These are phyloP conservation scores for Coreoperca whiteheadi DNA, from an alignment of 2,113 vertebrate species.

Conservation along the genomic window DNA sequence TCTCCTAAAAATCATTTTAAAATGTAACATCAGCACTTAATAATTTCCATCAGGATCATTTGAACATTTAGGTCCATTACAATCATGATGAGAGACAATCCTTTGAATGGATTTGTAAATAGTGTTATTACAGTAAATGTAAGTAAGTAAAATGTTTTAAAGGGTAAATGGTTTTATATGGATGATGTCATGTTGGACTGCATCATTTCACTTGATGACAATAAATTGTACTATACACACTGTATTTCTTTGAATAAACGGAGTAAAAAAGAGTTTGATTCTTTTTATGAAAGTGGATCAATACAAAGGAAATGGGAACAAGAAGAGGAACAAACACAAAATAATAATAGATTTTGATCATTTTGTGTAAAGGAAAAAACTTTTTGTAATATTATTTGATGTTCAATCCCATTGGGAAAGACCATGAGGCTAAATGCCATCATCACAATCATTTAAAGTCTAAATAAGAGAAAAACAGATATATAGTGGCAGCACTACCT, in stretches of 20 bases:
- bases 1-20: constrained; percentile 13
- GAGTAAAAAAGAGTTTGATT: background rate
- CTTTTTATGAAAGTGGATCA: background rate
- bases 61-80: constrained; percentile 17
- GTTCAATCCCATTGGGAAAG: background rate
- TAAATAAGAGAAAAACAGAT: constrained; percentile 10
- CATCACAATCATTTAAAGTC: background rate
- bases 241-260: constrained; percentile 67
- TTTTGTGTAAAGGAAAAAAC: background rate
- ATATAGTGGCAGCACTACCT: constrained; percentile 27
- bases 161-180: constrained; percentile 67
- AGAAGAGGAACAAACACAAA: background rate
- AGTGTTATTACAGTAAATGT: constrained; percentile 61
- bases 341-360: background rate
- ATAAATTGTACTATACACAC: constrained; percentile 60
- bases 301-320: background rate
- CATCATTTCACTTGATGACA: constrained; percentile 60
- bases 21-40: constrained; percentile 25
- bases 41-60: constrained; percentile 9
- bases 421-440: background rate
- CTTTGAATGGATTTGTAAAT: constrained; percentile 65
- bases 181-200: constrained; percentile 61
- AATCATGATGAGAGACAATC: constrained; percentile 61
- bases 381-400: background rate
- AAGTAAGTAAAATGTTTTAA: constrained; percentile 63